These are phyloP conservation scores for Gopherus flavomarginatus DNA, from an alignment of 2,113 vertebrate species.

Conservation along the genomic window DNA sequence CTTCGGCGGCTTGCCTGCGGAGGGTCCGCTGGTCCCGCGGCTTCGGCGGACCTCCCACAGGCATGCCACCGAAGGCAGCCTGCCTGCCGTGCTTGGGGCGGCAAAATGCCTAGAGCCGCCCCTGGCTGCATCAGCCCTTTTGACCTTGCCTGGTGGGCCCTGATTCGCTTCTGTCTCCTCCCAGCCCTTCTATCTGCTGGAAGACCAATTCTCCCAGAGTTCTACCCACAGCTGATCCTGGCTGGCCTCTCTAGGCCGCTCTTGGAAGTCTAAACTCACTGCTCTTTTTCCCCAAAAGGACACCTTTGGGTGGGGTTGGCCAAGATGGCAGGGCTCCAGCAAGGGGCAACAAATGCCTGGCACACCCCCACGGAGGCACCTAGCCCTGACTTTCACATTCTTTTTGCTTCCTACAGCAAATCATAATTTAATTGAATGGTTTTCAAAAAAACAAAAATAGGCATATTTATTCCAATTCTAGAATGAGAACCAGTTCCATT, in stretches of 20 bases:
- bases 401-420: constrained; percentile 29
- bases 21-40: too few species aligned
- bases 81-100: too few species aligned
- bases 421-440: constrained; percentile 1
- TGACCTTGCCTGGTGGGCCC: neutral
- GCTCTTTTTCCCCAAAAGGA: neutral
- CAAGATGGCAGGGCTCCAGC: neutral
- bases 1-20: too few species aligned
- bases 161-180: neutral
- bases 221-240: neutral
- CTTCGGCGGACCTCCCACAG: too few species aligned
- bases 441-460: constrained; percentile 15
- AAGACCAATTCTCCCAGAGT: neutral
- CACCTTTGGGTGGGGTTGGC: neutral
- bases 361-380: neutral
- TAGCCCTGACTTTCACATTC: constrained; percentile 20
- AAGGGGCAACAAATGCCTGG: neutral
- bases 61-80: too few species aligned
- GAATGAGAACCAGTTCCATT: constrained; percentile 16
- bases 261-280: neutral
- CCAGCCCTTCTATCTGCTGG: neutral
- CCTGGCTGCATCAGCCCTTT: neutral
- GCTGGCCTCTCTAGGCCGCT: neutral
- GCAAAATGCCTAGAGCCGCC: too few species aligned
- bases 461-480: neutral